A percentile compares a stretch with the other conserved stretches of the same genome.
Evolutionary conservation across 92 coral and sea anemone species (phyloP).

Genomic region (Porites lobata): DNA sequence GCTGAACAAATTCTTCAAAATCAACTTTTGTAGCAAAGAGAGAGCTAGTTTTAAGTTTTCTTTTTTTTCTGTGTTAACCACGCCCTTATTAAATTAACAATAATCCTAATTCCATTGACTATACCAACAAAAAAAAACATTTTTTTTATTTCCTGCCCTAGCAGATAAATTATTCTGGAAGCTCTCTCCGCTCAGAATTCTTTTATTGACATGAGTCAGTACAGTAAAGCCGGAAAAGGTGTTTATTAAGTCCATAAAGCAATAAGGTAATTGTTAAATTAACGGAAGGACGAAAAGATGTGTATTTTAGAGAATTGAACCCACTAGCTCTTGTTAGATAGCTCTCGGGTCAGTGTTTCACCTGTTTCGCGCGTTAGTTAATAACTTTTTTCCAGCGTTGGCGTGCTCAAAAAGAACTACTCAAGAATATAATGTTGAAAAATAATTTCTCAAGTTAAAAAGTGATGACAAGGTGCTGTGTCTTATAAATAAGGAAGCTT

Average conservation of each 20-base stretch:
- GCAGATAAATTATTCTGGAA: constrained; percentile 9
- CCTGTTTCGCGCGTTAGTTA: background rate
- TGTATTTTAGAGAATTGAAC: constrained; percentile 2
- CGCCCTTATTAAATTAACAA: background rate
- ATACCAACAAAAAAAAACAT: background rate
- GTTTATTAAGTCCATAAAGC: background rate
- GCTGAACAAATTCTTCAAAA: background rate
- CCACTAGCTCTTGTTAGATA: background rate
- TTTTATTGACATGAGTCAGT: constrained; percentile 17
- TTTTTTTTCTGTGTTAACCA: constrained; percentile 22
- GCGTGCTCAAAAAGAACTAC: background rate
- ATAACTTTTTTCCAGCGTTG: background rate
- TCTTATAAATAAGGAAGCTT: background rate
- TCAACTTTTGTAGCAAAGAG: constrained; percentile 5
- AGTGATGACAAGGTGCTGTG: background rate
- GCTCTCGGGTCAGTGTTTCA: background rate
- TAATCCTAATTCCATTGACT: constrained; percentile 12
- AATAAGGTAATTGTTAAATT: constrained; percentile 4
- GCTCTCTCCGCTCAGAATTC: background rate
- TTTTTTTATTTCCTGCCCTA: constrained; percentile 20
- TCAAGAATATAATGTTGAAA: background rate
- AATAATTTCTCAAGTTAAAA: background rate
- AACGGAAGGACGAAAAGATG: constrained; percentile 2
- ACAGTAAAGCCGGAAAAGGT: constrained; percentile 19
- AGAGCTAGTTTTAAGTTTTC: background rate